Percentiles rank a stretch among this genome's conserved stretches.
phyloP scores from a whole-genome alignment of 1,140 invertebrate species.

The Zaprionus camerounensis region DNA sequence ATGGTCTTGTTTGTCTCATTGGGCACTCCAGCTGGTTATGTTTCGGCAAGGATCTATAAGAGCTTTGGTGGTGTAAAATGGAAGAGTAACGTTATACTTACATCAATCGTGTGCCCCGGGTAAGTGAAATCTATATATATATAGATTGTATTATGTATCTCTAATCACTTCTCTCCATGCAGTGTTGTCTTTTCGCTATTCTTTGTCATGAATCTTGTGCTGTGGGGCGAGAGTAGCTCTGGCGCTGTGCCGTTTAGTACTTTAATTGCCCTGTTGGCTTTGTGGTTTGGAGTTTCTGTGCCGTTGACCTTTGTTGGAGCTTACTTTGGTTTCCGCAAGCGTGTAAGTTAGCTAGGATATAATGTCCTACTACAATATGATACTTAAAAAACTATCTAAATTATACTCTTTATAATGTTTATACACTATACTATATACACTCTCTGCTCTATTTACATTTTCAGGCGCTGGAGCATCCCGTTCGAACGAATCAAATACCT shows the following conservation, averaged over 20 bases:
- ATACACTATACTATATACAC: too few species aligned
- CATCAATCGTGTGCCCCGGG: conserved; percentile 98
- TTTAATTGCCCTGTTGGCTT: conserved; percentile 96
- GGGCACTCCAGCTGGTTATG: conserved; percentile 97
- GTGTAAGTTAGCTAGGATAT: conserved; percentile 87
- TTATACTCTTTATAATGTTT: too few species aligned
- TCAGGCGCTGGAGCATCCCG: conserved; percentile 97
- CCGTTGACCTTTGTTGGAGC: conserved; percentile 99
- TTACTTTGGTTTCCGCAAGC: conserved; percentile 98
- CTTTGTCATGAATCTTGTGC: conserved; percentile 97
- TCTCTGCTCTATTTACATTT: conserved; percentile 44
- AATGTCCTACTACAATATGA: neutral
- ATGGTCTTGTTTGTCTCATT: conserved; percentile 97
- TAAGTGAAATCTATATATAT: conserved; percentile 84
- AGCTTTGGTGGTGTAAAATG: conserved; percentile 99
- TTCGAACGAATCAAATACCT: conserved; percentile 99
- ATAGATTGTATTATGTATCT: conserved; percentile 19
- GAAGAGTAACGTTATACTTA: conserved; percentile 98
- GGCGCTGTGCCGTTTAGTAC: conserved; percentile 98
- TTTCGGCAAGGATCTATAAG: conserved; percentile 98
- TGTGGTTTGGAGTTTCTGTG: conserved; percentile 99
- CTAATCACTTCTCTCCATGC: conserved; percentile 71
- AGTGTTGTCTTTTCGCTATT: conserved; percentile 97
- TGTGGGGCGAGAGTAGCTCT: conserved; percentile 97
- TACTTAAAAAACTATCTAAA: neutral